phyloP scores from a whole-genome alignment of 1,140 invertebrate species.

The Cotesia chilonis region DNA sequence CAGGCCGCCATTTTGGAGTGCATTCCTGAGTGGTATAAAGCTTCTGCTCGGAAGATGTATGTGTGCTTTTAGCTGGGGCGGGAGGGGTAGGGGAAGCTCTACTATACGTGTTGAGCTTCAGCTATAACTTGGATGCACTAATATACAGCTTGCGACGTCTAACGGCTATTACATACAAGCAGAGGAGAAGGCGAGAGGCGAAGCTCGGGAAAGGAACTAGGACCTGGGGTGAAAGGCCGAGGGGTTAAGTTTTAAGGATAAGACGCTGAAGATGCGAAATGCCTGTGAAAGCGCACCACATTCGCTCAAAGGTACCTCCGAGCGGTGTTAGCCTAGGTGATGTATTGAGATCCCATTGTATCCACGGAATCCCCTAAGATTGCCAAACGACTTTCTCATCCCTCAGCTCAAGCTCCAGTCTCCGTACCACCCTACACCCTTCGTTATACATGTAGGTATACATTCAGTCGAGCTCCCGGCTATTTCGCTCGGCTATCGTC shows the following conservation, averaged over 20 bases:
- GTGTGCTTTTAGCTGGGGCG: not conserved
- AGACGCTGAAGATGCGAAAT: conserved; percentile 19
- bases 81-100: conserved; percentile 39
- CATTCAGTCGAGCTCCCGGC: conserved; percentile 41
- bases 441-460: no score
- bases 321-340: conserved; percentile 62
- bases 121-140: conserved; percentile 59
- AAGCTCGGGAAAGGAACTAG: conserved; percentile 49
- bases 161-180: conserved; percentile 59
- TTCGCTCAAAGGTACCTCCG: conserved; percentile 22
- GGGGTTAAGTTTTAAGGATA: conserved; percentile 10
- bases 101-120: conserved; percentile 62
- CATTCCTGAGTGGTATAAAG: conserved; percentile 25
- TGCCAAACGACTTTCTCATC: conserved; percentile 60
- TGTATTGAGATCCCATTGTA: conserved; percentile 69
- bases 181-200: conserved; percentile 61
- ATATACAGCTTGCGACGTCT: conserved; percentile 44
- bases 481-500: conserved; percentile 34
- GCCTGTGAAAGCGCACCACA: not conserved
- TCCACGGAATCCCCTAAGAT: conserved; percentile 66
- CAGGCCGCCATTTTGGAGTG: conserved; percentile 28
- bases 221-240: conserved; percentile 9
- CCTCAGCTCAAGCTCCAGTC: conserved; percentile 27
- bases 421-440: conserved; percentile 29
- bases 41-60: not conserved